A percentile compares a stretch with the other conserved stretches of the same genome.
Conservation (phyloP, 1,140 invertebrate genomes). For the Drosophila pectinifera region DNA sequence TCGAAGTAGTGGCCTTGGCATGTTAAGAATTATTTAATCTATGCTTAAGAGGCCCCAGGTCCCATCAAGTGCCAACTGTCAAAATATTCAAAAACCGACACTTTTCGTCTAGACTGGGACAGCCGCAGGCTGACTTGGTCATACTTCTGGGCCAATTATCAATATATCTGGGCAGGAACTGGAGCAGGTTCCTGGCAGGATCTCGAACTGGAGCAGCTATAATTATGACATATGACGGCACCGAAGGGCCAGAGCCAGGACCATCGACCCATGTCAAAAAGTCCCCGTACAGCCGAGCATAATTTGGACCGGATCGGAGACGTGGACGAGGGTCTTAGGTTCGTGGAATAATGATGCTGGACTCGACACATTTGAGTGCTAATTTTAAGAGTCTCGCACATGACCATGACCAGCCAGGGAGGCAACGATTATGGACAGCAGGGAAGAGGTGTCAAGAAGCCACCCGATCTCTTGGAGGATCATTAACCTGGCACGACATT, state of each 20-base stretch:
- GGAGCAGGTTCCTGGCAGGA: constrained; percentile 22
- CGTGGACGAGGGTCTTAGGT: constrained; percentile 53
- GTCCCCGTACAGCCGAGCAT: constrained; percentile 39
- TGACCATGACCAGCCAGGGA: constrained; percentile 30
- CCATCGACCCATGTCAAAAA: constrained; percentile 69
- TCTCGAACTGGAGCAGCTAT: constrained; percentile 55
- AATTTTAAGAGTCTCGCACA: constrained; percentile 68
- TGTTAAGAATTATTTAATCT: constrained; percentile 23
- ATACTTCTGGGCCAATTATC: constrained; percentile 66
- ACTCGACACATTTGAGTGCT: constrained; percentile 70
- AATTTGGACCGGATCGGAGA: constrained; percentile 45
- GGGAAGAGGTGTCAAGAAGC: constrained; percentile 7
- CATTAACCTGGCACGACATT: constrained; percentile 2
- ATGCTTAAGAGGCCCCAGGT: constrained; percentile 12
- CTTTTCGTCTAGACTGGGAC: constrained; percentile 70
- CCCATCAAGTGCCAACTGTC: constrained; percentile 69
- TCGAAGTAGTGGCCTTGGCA: not conserved
- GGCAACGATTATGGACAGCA: constrained; percentile 40
- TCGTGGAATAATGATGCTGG: constrained; percentile 63
- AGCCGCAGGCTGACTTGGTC: constrained; percentile 58
- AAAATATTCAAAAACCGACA: constrained; percentile 64
- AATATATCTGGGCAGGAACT: constrained; percentile 35
- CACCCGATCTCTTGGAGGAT: not conserved
- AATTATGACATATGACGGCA: constrained; percentile 78
- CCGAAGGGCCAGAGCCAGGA: constrained; percentile 6